These are phyloP conservation scores for Pocillopora verrucosa DNA, from an alignment of 64 coral and sea anemone species.

Conservation along the genomic window DNA sequence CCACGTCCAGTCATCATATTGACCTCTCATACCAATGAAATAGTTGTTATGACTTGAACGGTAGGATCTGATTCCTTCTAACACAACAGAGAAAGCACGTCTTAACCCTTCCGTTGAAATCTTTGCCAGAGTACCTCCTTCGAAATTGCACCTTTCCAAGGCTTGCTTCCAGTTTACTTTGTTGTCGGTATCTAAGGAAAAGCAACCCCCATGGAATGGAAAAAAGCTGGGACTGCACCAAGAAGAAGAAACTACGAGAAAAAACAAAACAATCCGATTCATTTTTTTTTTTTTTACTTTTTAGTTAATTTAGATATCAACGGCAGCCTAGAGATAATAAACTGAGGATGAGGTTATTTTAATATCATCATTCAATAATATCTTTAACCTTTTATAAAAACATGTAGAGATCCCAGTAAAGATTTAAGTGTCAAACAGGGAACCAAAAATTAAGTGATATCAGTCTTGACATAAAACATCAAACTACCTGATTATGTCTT, in stretches of 20 bases:
- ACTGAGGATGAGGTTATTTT: too few species aligned
- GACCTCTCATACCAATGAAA: neutral
- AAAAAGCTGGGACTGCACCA: neutral
- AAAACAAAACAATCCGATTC: too few species aligned
- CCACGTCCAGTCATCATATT: neutral
- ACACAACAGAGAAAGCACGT: neutral
- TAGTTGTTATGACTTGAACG: neutral
- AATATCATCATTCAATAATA: too few species aligned
- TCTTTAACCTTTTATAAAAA: too few species aligned
- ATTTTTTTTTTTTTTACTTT: too few species aligned
- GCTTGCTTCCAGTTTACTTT: neutral
- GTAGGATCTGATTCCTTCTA: neutral
- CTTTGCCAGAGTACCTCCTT: constrained; percentile 4
- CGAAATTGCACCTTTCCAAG: neutral
- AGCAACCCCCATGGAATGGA: constrained; percentile 3
- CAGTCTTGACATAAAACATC: too few species aligned
- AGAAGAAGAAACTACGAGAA: neutral
- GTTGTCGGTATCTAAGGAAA: neutral
- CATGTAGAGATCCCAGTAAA: too few species aligned
- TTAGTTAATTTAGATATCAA: neutral
- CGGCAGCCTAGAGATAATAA: too few species aligned
- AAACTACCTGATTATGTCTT: too few species aligned
- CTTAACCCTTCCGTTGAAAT: neutral
- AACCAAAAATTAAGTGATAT: too few species aligned
- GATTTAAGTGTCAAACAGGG: too few species aligned